phyloP scores from a whole-genome alignment of 2,113 vertebrate genomes.

The Otolemur garnettii region DNA sequence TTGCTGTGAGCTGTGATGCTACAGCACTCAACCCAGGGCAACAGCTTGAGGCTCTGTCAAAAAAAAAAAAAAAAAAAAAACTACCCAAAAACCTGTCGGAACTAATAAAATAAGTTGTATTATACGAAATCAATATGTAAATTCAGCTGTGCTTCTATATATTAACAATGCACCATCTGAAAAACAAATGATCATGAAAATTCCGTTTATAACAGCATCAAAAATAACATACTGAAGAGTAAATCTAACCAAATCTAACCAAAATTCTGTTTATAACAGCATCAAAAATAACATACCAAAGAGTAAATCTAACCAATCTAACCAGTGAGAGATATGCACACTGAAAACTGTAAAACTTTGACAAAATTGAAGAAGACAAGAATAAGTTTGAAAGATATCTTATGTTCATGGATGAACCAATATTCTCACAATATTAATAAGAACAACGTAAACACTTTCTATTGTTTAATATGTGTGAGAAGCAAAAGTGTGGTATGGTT shows the following conservation, averaged over 20 bases:
- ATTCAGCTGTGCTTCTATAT: not conserved
- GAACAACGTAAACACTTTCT: not conserved
- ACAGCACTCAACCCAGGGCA: no score
- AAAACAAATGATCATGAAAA: not conserved
- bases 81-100: not conserved
- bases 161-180: not conserved
- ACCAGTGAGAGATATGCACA: not conserved
- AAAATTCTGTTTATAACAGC: not conserved
- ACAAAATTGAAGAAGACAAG: not conserved
- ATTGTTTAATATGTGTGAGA: not conserved
- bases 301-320: not conserved
- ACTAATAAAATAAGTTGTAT: not conserved
- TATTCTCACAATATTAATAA: not conserved
- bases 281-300: not conserved
- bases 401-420: not conserved
- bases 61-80: not conserved
- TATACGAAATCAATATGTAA: not conserved
- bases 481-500: not conserved
- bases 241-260: no score
- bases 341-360: not conserved
- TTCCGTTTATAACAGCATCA: not conserved
- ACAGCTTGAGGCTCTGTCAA: no score
- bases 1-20: no score
- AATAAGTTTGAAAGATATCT: not conserved
- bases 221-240: not conserved